These are phyloP conservation scores for Limonius californicus DNA, from an alignment of 1,140 invertebrate genomes.

Conservation along the genomic window DNA sequence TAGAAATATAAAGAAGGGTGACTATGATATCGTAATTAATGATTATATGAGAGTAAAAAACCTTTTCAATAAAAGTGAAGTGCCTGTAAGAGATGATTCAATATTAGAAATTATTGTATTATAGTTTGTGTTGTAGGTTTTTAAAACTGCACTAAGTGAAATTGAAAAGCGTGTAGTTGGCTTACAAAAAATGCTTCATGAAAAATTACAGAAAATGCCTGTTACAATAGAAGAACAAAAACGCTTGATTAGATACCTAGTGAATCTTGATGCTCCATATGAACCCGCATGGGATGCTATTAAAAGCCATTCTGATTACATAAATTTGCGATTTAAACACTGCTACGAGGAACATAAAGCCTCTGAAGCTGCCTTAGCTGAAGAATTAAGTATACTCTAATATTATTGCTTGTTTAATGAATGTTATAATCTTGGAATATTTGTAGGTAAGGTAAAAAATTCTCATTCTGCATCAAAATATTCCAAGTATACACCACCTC, in stretches of 20 bases:
- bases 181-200: conserved; percentile 75
- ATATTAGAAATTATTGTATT: neutral
- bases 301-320: conserved; percentile 70
- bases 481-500: conserved; percentile 38
- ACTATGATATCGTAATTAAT: conserved; percentile 97
- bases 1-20: conserved; percentile 87
- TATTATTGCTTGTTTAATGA: neutral
- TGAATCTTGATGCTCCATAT: conserved; percentile 67
- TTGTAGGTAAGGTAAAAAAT: conserved; percentile 26
- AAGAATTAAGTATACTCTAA: conserved; percentile 33
- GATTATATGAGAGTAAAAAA: conserved; percentile 96
- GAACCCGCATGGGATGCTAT: conserved; percentile 95
- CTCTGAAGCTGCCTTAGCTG: conserved; percentile 46
- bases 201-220: conserved; percentile 83
- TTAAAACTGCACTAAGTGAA: conserved; percentile 82
- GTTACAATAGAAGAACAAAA: conserved; percentile 91
- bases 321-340: conserved; percentile 61
- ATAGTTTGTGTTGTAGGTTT: conserved; percentile 53
- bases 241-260: conserved; percentile 76
- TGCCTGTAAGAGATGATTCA: conserved; percentile 57
- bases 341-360: conserved; percentile 58
- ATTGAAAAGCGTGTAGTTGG: conserved; percentile 84
- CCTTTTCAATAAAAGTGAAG: conserved; percentile 92
- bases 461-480: conserved; percentile 33
- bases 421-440: too few species aligned